Conservation (phyloP, 2,797 vertebrate species). For the Myotis findleyi region DNA sequence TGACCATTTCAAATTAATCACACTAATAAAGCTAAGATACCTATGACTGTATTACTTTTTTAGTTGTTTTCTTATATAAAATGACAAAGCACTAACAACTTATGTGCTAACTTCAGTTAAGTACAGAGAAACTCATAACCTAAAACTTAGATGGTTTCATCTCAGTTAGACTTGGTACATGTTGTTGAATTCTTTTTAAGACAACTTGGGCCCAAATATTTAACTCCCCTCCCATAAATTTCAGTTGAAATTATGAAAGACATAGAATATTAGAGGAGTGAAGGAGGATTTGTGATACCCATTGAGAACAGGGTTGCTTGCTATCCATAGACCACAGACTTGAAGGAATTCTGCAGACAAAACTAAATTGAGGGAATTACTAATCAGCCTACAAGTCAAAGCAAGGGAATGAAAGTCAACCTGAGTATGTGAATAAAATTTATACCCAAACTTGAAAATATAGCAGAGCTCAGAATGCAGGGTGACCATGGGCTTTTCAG, state of each 20-base stretch:
- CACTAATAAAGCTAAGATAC: conserved; percentile 6
- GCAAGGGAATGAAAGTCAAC: conserved; percentile 8
- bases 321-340: conserved; percentile 11
- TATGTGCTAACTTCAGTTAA: background rate
- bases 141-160: conserved; percentile 38
- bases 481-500: background rate
- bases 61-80: conserved; percentile 20
- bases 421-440: conserved; percentile 18
- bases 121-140: background rate
- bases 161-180: conserved; percentile 29
- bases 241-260: conserved; percentile 19
- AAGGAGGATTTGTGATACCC: background rate
- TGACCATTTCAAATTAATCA: conserved; percentile 24
- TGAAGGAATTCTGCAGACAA: conserved; percentile 22
- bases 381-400: conserved; percentile 6
- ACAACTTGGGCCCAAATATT: background rate
- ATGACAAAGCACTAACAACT: background rate
- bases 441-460: background rate
- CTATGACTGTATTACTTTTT: background rate
- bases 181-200: conserved; percentile 36
- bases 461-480: background rate
- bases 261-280: background rate
- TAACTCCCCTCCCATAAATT: conserved; percentile 30
- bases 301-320: conserved; percentile 5
- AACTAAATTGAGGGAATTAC: conserved; percentile 15